phyloP scores from a whole-genome alignment of 2,113 vertebrate genomes.

The Ursus arctos region DNA sequence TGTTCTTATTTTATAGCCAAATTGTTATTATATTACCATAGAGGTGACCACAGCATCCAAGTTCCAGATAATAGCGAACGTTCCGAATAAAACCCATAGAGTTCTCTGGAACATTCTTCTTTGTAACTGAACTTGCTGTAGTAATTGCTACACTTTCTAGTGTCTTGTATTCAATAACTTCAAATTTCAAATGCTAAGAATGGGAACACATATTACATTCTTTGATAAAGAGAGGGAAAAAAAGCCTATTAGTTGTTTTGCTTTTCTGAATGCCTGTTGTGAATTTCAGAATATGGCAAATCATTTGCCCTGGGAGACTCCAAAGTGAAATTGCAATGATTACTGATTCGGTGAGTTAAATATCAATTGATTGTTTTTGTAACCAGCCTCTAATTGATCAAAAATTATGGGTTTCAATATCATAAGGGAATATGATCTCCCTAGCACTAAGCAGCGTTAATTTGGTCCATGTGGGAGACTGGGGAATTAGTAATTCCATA shows the following conservation, averaged over 20 bases:
- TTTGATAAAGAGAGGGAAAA: not conserved
- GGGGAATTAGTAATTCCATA: not conserved
- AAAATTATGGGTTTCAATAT: constrained; percentile 37
- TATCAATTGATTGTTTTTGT: constrained; percentile 64
- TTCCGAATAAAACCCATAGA: not conserved
- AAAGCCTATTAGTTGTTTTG: not conserved
- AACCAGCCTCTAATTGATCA: constrained; percentile 65
- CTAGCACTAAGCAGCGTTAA: constrained; percentile 1
- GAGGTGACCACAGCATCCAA: not conserved
- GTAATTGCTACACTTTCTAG: not conserved
- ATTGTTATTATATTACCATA: not conserved
- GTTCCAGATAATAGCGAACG: not conserved
- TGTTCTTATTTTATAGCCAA: not conserved
- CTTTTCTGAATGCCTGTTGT: not conserved
- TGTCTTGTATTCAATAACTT: not conserved
- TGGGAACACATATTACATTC: not conserved
- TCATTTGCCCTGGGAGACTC: constrained; percentile 21
- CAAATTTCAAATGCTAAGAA: constrained; percentile 16
- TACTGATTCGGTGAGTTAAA: constrained; percentile 56
- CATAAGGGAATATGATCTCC: constrained; percentile 53
- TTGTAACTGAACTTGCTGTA: not conserved
- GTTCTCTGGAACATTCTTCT: not conserved
- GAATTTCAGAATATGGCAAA: constrained; percentile 55
- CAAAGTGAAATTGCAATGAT: constrained; percentile 56
- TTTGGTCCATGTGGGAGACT: not conserved